A percentile compares a stretch with the other conserved stretches of the same genome.
These are phyloP conservation scores for Drosophila oshimai DNA, from an alignment of 1,140 invertebrate species.

Conservation along the genomic window DNA sequence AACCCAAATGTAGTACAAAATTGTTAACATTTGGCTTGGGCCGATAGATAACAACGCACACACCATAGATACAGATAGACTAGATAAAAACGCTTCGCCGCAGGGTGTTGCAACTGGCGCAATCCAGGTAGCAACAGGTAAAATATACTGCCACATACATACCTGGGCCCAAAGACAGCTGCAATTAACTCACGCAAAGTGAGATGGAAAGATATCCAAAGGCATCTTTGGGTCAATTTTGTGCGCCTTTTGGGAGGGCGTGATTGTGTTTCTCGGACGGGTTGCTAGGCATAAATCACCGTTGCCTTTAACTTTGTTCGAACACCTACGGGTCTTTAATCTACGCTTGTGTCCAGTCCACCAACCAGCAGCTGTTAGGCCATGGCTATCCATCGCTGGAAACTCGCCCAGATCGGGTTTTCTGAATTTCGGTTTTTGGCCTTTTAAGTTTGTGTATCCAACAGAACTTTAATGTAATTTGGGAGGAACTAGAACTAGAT, in stretches of 20 bases:
- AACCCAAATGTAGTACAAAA: conserved; percentile 24
- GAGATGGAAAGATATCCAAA: conserved; percentile 23
- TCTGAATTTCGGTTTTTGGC: not conserved
- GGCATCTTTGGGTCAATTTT: conserved; percentile 60
- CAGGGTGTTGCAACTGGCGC: conserved; percentile 65
- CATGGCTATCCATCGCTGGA: conserved; percentile 16
- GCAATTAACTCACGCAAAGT: conserved; percentile 61
- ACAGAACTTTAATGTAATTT: conserved; percentile 35
- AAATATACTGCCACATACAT: conserved; percentile 6
- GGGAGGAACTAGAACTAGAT: conserved; percentile 37
- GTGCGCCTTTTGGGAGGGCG: conserved; percentile 44
- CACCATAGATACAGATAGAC: conserved; percentile 37
- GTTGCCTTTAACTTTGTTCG: conserved; percentile 3
- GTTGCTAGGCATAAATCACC: conserved; percentile 44
- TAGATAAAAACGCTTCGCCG: conserved; percentile 42
- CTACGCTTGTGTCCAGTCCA: conserved; percentile 31
- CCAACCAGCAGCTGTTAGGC: conserved; percentile 27
- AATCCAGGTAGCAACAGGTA: conserved; percentile 63
- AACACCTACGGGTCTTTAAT: conserved; percentile 49
- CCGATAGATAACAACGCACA: conserved; percentile 11
- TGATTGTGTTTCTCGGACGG: conserved; percentile 10
- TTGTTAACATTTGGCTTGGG: conserved; percentile 52
- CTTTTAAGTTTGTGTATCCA: not conserved
- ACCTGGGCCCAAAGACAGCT: conserved; percentile 56
- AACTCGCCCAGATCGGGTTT: conserved; percentile 37